Base-by-base conservation (phyloP, 92 coral and sea anemone species). In the Epizoanthus ramosus region DNA sequence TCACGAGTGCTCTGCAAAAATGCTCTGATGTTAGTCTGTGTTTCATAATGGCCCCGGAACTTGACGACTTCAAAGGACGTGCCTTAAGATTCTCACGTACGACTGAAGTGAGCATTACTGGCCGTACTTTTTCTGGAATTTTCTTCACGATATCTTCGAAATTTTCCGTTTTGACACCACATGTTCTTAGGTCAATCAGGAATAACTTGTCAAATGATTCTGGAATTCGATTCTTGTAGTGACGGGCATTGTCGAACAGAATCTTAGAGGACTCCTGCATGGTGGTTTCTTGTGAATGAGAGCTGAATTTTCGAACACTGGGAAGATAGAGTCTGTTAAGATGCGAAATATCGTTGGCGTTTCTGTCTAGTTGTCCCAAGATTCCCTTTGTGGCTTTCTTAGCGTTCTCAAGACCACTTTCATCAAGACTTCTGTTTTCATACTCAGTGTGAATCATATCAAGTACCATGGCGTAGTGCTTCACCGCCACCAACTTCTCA, bases 401-500 rank as follows among this genome's bases (percentile, higher is more conserved):
- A 23, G 91, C 76, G 22, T 65, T 59, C n/a, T 45, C n/a, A 18
- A 53, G 65, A 67, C 87, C 89, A 63, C 80, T 87, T 4, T 88
- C 86, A 33, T 85, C 52, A 50, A 91, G 76, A 63, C 73, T 80
- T 7, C 22, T 25, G 15, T 67, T 50, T 23, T 60, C 72, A 31
- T 63, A 79, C 16, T 84, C 86, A 7, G 58, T 56, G 58, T 73
- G 70, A 22, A 89, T 69, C 84, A 39, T 84, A 33, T 74, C 75
- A 64, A 91, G 80, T 35, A 91, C 92, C 80, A 73, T 69, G 8
- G 95, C 88, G 59, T 89, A 89, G 64, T 92, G 95, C 6, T 63
- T 66, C 19, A 84, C 54, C 28, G 83, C 80, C 3, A 74, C 90
- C 14, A 54, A 52, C 10, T 63, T 80, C 14, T 90, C 75, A 17